Evolutionary conservation across 2,797 vertebrate genomes (phyloP).

Genomic region (Iguana delicatissima): DNA sequence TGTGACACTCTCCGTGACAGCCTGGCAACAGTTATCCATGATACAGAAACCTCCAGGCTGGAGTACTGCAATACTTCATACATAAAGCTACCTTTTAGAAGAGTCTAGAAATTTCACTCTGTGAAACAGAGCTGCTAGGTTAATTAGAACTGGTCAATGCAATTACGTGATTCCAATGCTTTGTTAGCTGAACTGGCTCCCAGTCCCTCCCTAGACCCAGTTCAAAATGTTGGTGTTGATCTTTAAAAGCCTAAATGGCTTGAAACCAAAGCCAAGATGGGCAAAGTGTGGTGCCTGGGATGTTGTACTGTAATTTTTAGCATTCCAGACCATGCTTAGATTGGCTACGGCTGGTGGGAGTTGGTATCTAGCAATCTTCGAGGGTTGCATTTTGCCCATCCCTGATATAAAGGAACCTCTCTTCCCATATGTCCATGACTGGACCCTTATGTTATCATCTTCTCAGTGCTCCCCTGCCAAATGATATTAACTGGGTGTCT

Average conservation of each 20-base stretch:
- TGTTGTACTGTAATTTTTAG: no score
- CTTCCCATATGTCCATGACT: not conserved
- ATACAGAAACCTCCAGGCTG: not conserved
- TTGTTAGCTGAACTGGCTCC: not conserved
- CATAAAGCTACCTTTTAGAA: not conserved
- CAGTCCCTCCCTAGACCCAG: not conserved
- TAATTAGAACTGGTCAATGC: not conserved
- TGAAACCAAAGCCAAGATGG: not conserved
- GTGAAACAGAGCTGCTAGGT: not conserved
- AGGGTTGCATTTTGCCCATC: no score
- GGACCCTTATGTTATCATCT: not conserved
- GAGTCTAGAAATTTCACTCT: not conserved
- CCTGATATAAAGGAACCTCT: no score
- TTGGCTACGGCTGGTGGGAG: no score
- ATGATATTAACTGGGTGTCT: not conserved
- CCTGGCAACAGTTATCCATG: not conserved
- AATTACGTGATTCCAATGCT: not conserved
- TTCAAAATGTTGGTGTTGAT: not conserved
- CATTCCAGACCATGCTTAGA: no score
- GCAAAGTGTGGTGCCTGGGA: no score
- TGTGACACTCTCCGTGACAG: not conserved
- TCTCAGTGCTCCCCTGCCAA: not conserved
- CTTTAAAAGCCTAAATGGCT: not conserved
- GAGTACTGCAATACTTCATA: not conserved
- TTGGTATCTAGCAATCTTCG: no score